Base-by-base conservation (phyloP, 2,888 invertebrate genomes). In the Margaritifera margaritifera region DNA sequence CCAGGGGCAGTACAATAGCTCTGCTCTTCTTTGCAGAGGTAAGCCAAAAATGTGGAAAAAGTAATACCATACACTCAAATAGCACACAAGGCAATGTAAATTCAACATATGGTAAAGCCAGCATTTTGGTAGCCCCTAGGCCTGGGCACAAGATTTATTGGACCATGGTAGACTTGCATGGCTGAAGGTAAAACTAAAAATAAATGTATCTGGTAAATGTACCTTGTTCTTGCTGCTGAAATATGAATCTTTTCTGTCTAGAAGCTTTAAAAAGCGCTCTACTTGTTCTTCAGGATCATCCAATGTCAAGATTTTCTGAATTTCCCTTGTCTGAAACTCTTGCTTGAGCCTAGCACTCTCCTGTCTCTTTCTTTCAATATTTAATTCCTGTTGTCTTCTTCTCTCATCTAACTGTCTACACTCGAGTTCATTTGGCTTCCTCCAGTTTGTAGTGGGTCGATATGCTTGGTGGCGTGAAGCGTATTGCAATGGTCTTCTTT, bases 271-370 rank as follows among this genome's bases (percentile, higher is more conserved):
- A 63, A 86, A 83, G 54, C 83, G 69, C n/a, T 78, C 64, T 19
- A 81, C 77, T 65, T 85, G 84, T 56, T 86, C 84, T 42, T 79
- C 67, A 4, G 82, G 81, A 71, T 86, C 83, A 60, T 83, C 79
- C 25, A 86, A 52, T 1, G 81, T 80, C 27, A 86, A 66, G 15
- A 86, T 86, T 56, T 73, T 77, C 64, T 79, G 75, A 19, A 84
- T 81, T 74, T 83, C 83, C 62, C 79, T 66, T 42, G 74, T 77
- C 62, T 82, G 74, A 20, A 69, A 76, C 24, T 78, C 71, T 22
- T 65, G 51, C 62, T 73, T 65, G 62, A 55, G 65, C 65, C 25
- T 52, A 53, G 4, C 52, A 22, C 53, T 63, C 54, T 42, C 64
- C 55, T 20, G 42, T 25, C 42, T 18, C n/a, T 15, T 31, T 22